A percentile compares a stretch with the other conserved stretches of the same genome.
phyloP scores from a whole-genome alignment of 2,113 vertebrate genomes.

The Leucosticte australis region DNA sequence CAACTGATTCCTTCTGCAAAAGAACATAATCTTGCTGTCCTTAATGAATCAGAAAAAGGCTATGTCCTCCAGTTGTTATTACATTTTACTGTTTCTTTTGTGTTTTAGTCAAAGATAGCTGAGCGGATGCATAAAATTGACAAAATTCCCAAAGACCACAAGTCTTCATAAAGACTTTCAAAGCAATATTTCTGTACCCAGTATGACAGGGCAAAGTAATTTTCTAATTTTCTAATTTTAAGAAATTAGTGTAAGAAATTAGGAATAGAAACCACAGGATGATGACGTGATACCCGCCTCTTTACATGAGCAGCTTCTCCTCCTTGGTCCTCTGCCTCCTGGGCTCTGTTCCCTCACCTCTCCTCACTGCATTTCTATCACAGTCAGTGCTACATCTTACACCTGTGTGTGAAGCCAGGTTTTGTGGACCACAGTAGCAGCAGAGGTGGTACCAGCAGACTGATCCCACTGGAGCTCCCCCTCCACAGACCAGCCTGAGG shows the following conservation, averaged over 20 bases:
- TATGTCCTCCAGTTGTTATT: not conserved
- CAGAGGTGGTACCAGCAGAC: not conserved
- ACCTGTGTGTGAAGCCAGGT: not conserved
- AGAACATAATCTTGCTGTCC: not conserved
- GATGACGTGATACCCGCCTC: not conserved
- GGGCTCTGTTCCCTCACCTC: not conserved
- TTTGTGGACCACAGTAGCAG: not conserved
- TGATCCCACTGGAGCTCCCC: not conserved
- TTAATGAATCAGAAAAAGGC: not conserved
- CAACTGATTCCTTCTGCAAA: not conserved
- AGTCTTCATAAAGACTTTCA: not conserved
- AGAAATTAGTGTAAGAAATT: not conserved
- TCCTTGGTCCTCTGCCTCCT: not conserved
- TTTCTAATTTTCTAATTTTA: not conserved
- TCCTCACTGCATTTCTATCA: not conserved
- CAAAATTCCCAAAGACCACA: not conserved
- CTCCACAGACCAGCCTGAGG: not conserved
- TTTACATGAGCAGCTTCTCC: not conserved
- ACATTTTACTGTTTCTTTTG: not conserved
- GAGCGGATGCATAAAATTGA: not conserved
- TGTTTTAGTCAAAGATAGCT: not conserved
- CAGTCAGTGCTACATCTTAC: not conserved
- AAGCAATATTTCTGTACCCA: not conserved
- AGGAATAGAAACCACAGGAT: not conserved
- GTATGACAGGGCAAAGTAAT: not conserved